Evolutionary conservation across 2,113 vertebrate genomes (phyloP).

Genomic region (Austrofundulus limnaeus): DNA sequence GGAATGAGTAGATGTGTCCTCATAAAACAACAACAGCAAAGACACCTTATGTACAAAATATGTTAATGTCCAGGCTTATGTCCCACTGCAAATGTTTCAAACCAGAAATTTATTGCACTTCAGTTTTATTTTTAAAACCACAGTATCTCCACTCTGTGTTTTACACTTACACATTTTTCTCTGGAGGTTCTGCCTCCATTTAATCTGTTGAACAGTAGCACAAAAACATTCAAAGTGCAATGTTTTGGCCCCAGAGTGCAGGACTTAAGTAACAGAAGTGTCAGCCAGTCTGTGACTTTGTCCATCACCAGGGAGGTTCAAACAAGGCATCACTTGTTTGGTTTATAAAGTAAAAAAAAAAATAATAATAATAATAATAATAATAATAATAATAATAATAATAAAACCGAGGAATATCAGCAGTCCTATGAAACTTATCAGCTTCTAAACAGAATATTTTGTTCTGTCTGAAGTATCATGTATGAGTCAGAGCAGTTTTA

Average conservation of each 20-base stretch:
- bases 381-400: no score
- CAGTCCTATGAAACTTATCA: not conserved
- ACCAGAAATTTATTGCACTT: not conserved
- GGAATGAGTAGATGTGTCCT: no score
- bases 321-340: conserved; percentile 1
- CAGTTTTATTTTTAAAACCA: not conserved
- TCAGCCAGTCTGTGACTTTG: conserved; percentile 5
- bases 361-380: no score
- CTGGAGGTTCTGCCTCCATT: not conserved
- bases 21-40: no score
- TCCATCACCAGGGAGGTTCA: not conserved
- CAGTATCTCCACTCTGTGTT: not conserved
- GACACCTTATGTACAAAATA: no score
- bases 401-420: not conserved
- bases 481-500: no score
- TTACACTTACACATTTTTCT: conserved; percentile 11
- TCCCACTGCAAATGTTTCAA: not conserved
- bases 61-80: not conserved
- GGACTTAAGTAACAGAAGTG: conserved; percentile 7
- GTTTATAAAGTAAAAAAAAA: not conserved
- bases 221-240: conserved; percentile 9
- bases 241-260: not conserved
- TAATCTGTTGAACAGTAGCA: not conserved
- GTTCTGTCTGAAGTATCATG: not conserved
- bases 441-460: not conserved